Base-by-base conservation (phyloP, 1,140 invertebrate genomes). In the Harpegnathos saltator region DNA sequence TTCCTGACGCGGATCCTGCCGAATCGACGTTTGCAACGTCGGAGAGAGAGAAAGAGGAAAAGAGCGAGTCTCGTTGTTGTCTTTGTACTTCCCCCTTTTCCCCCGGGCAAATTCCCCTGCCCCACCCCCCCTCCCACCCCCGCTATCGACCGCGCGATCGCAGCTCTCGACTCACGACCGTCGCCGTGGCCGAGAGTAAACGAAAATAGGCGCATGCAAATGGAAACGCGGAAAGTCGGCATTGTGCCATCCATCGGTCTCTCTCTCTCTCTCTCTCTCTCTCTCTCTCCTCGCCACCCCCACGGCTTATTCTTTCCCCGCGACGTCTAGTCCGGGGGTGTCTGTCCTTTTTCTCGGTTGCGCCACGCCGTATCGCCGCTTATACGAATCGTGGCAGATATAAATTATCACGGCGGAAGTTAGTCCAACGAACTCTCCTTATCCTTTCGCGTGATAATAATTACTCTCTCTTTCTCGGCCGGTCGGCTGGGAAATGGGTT, bases 381-480 rank as follows among this genome's bases (percentile, higher is more conserved):
- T 24, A 38, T 58, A 58, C 56, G 81, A 59, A 85, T 84, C 62
- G 22, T 84, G 87, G 77, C 88, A 84, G 84, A 82, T 89, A 89
- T 85, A 89, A 89, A 89, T 89, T 89, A 89, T 89, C 88, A 80
- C 84, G 77, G 87, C 88, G 87, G 87, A 89, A 89, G 87, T 86
- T 84, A 89, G 82, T 89, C 87, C 87, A 85, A 85, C 71, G 80
- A 84, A 74, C 85, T 82, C 77, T 59, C 84, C 82, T 89, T 89
- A 87, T 87, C 89, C 88, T 78, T 84, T 89, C 72, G 85, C 85
- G 85, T 85, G 89, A 90, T 90, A 87, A 89, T 87, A 89, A 89
- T 89, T 86, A 87, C 75, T 87, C 89, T 89, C 78, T 89, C 85
- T 89, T 87, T 87, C 83, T 73, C 78, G 78, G 72, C 62, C 68